Conservation (phyloP, 1,140 invertebrate genomes). For the Drusus annulatus region DNA sequence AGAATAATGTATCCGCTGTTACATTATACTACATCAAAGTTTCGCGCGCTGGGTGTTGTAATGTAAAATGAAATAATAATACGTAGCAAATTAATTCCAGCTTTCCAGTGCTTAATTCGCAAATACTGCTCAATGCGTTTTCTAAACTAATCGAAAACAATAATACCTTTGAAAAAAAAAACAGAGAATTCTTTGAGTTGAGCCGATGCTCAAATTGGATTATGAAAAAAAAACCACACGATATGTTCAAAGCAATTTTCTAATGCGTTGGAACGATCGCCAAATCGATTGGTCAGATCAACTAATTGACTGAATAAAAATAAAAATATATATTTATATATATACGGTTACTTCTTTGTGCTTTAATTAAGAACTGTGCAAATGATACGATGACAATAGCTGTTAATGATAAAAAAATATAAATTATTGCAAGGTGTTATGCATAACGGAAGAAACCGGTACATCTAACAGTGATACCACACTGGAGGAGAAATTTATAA, state of each 20-base stretch:
- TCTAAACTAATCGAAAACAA: conserved; percentile 6
- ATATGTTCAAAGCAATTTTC: conserved; percentile 6
- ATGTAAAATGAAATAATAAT: conserved; percentile 9
- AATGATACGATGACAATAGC: neutral
- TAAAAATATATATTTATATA: no score
- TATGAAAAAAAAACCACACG: neutral
- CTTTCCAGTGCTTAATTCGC: conserved; percentile 10
- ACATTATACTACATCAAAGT: no score
- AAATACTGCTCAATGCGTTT: neutral
- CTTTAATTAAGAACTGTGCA: no score
- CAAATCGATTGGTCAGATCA: neutral
- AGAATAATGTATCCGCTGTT: no score
- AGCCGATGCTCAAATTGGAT: conserved; percentile 19
- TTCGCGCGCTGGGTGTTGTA: neutral
- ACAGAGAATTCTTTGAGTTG: conserved; percentile 3
- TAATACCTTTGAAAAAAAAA: conserved; percentile 12
- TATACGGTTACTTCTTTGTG: no score
- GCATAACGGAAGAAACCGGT: no score
- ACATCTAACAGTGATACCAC: no score
- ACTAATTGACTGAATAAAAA: neutral
- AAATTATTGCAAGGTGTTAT: neutral
- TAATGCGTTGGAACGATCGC: neutral
- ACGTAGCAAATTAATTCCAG: conserved; percentile 11
- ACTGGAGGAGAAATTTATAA: no score
- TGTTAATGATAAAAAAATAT: neutral